Evolutionary conservation across 2,113 vertebrate genomes (phyloP).

Genomic region (Eulemur rufifrons): DNA sequence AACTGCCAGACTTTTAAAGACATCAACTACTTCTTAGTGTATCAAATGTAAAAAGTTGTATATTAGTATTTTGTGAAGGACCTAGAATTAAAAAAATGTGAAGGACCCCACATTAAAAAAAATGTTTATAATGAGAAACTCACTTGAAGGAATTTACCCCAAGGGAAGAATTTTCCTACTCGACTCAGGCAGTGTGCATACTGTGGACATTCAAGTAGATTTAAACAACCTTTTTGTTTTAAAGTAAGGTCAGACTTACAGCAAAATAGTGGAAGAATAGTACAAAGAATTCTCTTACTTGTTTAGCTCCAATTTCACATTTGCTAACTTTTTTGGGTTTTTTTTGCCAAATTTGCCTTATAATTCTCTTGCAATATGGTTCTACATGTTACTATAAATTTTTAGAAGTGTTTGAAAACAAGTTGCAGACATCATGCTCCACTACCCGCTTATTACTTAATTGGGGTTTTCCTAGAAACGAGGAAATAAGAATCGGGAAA

Average conservation of each 20-base stretch:
- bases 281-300: neutral
- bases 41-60: neutral
- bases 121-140: neutral
- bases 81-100: neutral
- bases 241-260: neutral
- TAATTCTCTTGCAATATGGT: neutral
- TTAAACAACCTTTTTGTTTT: neutral
- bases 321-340: neutral
- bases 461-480: neutral
- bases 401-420: constrained; percentile 20
- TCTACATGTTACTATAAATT: neutral
- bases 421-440: neutral
- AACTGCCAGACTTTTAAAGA: constrained; percentile 15
- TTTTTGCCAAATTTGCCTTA: neutral
- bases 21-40: constrained; percentile 1
- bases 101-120: neutral
- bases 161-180: neutral
- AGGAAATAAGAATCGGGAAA: neutral
- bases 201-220: neutral
- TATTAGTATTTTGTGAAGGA: neutral
- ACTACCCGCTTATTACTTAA: neutral
- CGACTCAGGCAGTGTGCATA: neutral
- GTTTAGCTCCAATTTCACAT: neutral
- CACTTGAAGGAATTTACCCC: constrained; percentile 27
- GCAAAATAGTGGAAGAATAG: neutral